Conservation (phyloP, 2,113 vertebrate genomes). For the Trogon surrucura region DNA sequence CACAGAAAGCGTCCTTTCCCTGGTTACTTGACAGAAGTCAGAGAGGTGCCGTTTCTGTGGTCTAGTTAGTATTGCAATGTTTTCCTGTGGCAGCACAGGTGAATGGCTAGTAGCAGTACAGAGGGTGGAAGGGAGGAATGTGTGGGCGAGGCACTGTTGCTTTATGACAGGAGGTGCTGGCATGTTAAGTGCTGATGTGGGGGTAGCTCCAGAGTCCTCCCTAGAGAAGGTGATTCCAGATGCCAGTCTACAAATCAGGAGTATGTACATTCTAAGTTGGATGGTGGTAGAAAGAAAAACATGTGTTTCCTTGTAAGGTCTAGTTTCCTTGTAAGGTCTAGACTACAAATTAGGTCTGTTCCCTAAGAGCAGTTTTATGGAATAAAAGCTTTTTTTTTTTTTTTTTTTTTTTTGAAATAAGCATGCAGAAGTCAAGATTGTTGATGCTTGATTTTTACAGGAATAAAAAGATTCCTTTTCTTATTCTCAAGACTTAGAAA, state of each 20-base stretch:
- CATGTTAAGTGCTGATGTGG: background rate
- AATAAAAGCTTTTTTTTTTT: background rate
- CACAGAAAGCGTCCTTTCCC: background rate
- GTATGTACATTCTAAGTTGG: background rate
- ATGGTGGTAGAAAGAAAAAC: background rate
- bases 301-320: background rate
- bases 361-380: background rate
- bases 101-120: background rate
- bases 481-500: background rate
- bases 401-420: background rate
- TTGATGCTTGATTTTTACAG: background rate
- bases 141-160: fast-evolving
- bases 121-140: background rate
- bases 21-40: background rate
- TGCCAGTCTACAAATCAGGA: background rate
- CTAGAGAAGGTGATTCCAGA: background rate
- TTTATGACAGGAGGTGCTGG: background rate
- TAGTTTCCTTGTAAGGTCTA: background rate
- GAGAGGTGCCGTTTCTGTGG: background rate
- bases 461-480: background rate
- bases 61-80: background rate
- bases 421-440: background rate
- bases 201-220: background rate
- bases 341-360: background rate
- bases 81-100: no score